Percentiles rank a stretch among this genome's conserved stretches.
Evolutionary conservation across 1,140 invertebrate species (phyloP).

Genomic region (Trachymyrmex cornetzi): DNA sequence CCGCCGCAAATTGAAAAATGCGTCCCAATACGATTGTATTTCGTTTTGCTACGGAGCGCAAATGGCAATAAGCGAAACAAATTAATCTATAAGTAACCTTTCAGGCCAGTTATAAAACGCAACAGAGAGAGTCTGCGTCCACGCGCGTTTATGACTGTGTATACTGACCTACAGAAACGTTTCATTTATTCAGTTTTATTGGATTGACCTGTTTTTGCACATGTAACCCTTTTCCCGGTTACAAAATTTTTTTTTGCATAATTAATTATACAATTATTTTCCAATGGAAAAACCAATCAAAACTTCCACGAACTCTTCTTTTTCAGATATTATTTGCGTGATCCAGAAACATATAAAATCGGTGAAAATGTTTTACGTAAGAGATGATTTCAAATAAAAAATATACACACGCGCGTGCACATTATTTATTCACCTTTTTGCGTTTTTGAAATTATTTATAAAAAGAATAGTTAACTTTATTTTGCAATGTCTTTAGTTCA

Average conservation of each 20-base stretch:
- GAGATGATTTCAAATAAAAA: neutral
- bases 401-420: neutral
- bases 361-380: neutral
- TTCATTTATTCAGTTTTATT: slow-evolving; percentile 48
- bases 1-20: slow-evolving; percentile 12
- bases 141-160: too few relatives aligned
- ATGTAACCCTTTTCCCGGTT: neutral
- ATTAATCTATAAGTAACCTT: slow-evolving; percentile 39
- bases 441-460: neutral
- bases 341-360: neutral
- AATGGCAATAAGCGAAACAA: slow-evolving; percentile 14
- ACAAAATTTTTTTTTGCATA: slow-evolving; percentile 19
- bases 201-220: slow-evolving; percentile 15
- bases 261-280: slow-evolving; percentile 52
- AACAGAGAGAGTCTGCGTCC: too few relatives aligned
- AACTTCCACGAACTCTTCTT: neutral
- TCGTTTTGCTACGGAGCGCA: neutral
- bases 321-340: slow-evolving; percentile 14
- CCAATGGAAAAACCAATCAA: neutral
- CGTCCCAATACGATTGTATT: neutral
- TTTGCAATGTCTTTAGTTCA: neutral
- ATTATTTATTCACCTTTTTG: neutral
- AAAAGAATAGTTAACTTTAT: neutral
- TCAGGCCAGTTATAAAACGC: neutral
- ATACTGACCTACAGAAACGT: slow-evolving; percentile 8